Evolutionary conservation across 1,140 invertebrate genomes (phyloP).

Genomic region (Theocolax elegans): DNA sequence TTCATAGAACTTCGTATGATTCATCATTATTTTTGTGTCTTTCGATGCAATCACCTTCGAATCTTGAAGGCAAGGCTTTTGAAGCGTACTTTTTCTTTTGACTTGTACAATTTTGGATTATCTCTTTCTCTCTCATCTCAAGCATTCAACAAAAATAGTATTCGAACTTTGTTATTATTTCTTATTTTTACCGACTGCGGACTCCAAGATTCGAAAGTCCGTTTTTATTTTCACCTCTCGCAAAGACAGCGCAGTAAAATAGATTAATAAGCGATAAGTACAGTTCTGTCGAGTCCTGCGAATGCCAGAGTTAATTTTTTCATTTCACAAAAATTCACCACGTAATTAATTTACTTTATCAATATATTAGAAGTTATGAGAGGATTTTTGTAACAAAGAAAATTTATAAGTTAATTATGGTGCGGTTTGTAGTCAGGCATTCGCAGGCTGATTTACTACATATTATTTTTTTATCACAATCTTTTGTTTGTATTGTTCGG

Average conservation of each 20-base stretch:
- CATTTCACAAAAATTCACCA: slow-evolving; percentile 9
- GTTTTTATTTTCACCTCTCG: background rate
- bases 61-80: slow-evolving; percentile 19
- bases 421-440: slow-evolving; percentile 8
- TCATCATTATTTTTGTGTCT: slow-evolving; percentile 26
- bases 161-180: background rate
- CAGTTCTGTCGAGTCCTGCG: slow-evolving; percentile 13
- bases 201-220: slow-evolving; percentile 16
- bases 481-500: slow-evolving; percentile 20
- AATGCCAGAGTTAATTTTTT: slow-evolving; percentile 21
- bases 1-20: background rate
- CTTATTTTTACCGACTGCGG: background rate
- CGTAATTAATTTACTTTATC: too few species aligned
- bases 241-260: slow-evolving; percentile 11
- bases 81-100: background rate
- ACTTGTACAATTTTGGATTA: background rate
- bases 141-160: slow-evolving; percentile 6
- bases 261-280: slow-evolving; percentile 22
- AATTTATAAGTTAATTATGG: too few species aligned
- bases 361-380: too few species aligned
- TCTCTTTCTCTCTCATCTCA: background rate
- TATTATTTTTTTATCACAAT: slow-evolving; percentile 29
- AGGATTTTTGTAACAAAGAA: too few species aligned
- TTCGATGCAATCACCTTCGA: slow-evolving; percentile 8
- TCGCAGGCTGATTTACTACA: slow-evolving; percentile 9